phyloP scores from a whole-genome alignment of 2,888 invertebrate genomes.

The Sussaba pulchella region DNA sequence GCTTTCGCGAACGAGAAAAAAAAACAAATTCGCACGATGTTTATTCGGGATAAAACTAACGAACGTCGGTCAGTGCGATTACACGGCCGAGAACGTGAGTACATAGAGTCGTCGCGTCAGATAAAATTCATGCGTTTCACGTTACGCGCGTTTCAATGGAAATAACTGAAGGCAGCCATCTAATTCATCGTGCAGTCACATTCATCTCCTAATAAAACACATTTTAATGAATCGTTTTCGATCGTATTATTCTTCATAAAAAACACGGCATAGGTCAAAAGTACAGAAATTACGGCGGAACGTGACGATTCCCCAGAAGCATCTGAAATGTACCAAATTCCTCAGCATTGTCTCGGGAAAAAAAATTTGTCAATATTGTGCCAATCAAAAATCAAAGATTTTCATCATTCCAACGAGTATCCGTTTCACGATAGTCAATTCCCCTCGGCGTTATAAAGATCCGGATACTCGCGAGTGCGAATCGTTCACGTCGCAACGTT shows the following conservation, averaged over 20 bases:
- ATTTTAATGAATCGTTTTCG: background rate
- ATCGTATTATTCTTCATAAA: background rate
- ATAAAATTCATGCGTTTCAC: background rate
- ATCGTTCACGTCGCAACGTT: constrained; percentile 33
- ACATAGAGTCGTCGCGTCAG: background rate
- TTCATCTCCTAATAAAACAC: background rate
- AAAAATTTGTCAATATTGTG: no score
- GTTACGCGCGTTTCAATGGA: background rate
- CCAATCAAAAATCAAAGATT: no score
- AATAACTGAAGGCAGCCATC: background rate
- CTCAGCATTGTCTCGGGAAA: no score
- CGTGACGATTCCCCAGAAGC: no score
- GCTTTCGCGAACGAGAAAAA: no score
- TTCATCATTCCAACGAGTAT: constrained; percentile 38
- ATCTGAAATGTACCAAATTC: no score
- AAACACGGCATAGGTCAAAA: no score
- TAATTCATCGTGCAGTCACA: background rate
- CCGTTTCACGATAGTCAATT: constrained; percentile 18
- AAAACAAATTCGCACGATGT: background rate
- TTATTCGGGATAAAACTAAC: background rate
- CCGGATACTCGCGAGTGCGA: constrained; percentile 26
- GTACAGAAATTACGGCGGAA: no score
- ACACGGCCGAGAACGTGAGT: background rate
- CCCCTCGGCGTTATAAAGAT: background rate
- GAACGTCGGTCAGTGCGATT: background rate